Evolutionary conservation across 2,113 vertebrate genomes (phyloP), one percentile per base, ranked within the genome.

Genomic region (Petrocephalus zakoni): DNA sequence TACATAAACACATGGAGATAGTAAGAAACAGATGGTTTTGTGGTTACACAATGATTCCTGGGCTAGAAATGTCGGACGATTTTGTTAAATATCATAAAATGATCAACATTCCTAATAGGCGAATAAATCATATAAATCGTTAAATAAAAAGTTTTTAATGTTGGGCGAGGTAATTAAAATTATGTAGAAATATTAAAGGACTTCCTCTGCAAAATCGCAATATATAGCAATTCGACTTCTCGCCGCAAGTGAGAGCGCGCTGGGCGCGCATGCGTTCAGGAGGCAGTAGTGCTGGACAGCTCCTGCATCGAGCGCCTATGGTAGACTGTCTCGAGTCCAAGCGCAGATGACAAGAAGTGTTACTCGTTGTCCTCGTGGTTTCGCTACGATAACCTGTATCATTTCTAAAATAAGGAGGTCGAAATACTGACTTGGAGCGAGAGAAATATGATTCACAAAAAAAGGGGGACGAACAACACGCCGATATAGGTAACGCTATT

Each of bases 271-370:
- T 53, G 87, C 89, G 85, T 90, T 90, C 86, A 90, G 91, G 88
- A 88, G 91, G 91, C 91, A 86, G 87, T 56, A 34, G 68, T 81
- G 91, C 84, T 87, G 91, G 91, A 89, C 91, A 86, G 55, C 78
- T 89, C 87, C 90, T 87, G 89, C 72, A 87, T 87, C 87, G 15
- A 86, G 68, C 47, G 61, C 61, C 91, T 93, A 68, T 21, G 75
- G 90, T 89, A 87, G 90, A 37, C 72, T 42, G 90, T 92, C 81
- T 75, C 25, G 90, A 91, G 85, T 34, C 92, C 89, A 86, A 90
- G 91, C 37, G 55, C 25, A 88, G 83, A 91, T 82, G 52, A 56
- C 88, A 90, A 55, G 58, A 34, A 87, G 49, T 68, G 91, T 90
- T 92, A 58, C 55, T 78, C 51, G 49, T 49, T 7, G 56, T 85